phyloP scores from a whole-genome alignment of 2,113 vertebrate species.

The Scopus umbretta region DNA sequence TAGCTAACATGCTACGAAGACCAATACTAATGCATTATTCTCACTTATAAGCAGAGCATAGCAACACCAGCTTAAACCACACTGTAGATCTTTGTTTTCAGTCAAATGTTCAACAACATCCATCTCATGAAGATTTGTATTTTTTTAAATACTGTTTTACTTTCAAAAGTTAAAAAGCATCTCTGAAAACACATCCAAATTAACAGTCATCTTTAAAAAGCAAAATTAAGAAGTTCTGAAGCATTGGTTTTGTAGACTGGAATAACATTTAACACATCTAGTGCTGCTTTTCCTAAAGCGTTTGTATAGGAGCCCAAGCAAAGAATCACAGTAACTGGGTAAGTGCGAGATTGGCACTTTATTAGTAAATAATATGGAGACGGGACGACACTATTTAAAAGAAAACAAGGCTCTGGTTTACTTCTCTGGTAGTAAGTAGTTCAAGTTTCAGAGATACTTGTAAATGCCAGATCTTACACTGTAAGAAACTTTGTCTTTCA shows the following conservation, averaged over 20 bases:
- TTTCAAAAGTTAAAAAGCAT: neutral
- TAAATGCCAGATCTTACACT: neutral
- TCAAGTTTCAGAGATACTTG: neutral
- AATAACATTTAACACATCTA: neutral
- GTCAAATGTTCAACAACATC: neutral
- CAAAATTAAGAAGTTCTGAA: neutral
- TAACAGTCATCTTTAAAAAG: neutral
- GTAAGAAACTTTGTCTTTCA: neutral
- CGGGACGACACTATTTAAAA: neutral
- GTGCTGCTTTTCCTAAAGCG: neutral
- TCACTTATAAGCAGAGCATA: neutral
- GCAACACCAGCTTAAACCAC: neutral
- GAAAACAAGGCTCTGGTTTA: neutral
- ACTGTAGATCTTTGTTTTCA: neutral
- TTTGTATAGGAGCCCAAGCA: neutral
- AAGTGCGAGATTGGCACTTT: neutral
- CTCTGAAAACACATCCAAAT: neutral
- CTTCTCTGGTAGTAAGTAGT: neutral
- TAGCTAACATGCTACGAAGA: neutral
- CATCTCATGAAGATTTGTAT: neutral
- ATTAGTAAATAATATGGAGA: neutral
- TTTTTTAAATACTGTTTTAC: neutral
- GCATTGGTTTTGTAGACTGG: neutral
- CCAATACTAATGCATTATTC: constrained; percentile 39
- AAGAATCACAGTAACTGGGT: neutral